These are phyloP conservation scores for Ectropis grisescens DNA, from an alignment of 1,140 invertebrate species.

Conservation along the genomic window DNA sequence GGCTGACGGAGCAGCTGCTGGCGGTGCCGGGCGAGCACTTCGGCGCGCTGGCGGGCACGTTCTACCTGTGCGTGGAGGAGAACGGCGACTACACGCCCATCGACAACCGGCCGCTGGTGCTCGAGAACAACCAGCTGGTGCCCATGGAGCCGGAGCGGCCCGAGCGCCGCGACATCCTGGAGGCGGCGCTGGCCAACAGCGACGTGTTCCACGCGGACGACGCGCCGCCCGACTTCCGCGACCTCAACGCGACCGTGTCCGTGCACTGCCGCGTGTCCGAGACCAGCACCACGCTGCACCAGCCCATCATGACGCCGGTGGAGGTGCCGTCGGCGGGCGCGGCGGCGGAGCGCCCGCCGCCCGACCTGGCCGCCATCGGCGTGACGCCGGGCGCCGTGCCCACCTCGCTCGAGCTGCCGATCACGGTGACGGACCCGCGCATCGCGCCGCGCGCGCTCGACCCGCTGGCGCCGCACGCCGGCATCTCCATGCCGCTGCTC, in stretches of 20 bases:
- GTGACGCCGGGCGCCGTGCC: conserved; percentile 69
- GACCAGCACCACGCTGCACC: conserved; percentile 80
- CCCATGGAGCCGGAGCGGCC: conserved; percentile 59
- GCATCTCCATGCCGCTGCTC: conserved; percentile 52
- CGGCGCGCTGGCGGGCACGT: conserved; percentile 74
- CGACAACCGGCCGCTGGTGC: conserved; percentile 76
- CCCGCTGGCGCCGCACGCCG: conserved; percentile 41
- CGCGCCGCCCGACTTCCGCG: conserved; percentile 67
- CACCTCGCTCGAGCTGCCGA: conserved; percentile 76
- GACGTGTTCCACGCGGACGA: conserved; percentile 78
- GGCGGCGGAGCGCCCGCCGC: conserved; percentile 43
- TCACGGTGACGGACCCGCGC: conserved; percentile 77
- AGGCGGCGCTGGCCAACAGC: conserved; percentile 81
- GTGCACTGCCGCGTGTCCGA: conserved; percentile 74
- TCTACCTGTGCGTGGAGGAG: conserved; percentile 75
- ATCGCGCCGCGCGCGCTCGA: conserved; percentile 70
- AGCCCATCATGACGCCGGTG: conserved; percentile 85
- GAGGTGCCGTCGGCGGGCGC: conserved; percentile 77
- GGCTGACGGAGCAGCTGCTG: conserved; percentile 74
- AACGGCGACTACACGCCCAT: conserved; percentile 78
- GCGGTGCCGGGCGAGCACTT: conserved; percentile 77
- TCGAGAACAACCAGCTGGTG: conserved; percentile 72
- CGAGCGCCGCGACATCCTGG: conserved; percentile 78
- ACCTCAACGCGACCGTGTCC: conserved; percentile 63
- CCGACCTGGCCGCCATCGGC: conserved; percentile 70